These are phyloP conservation scores for Bacillus rossius DNA, from an alignment of 1,140 invertebrate genomes.

Conservation along the genomic window DNA sequence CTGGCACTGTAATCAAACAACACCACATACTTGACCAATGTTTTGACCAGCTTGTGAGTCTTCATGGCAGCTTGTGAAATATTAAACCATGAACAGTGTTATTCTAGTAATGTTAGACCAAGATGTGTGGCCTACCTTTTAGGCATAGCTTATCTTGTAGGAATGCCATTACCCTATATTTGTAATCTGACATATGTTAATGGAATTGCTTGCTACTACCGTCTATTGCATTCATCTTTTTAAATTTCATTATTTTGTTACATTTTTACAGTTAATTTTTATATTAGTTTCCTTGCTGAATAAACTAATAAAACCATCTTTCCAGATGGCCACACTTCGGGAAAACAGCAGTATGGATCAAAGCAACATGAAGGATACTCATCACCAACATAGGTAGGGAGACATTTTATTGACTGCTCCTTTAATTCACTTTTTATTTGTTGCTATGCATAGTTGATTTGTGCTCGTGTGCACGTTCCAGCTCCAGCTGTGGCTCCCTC, in stretches of 20 bases:
- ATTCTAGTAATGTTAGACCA: too few relatives aligned
- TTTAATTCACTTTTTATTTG: not conserved
- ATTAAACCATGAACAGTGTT: too few relatives aligned
- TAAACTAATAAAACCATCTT: not conserved
- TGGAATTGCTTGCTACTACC: too few relatives aligned
- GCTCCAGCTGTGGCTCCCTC: conserved; percentile 51
- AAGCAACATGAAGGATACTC: conserved; percentile 9
- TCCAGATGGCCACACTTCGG: conserved; percentile 14
- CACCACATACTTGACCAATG: too few relatives aligned
- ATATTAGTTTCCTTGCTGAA: not conserved
- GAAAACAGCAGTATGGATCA: conserved; percentile 4
- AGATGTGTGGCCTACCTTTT: too few relatives aligned
- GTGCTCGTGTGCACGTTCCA: conserved; percentile 17
- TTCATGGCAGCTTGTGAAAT: too few relatives aligned
- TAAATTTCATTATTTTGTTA: not conserved
- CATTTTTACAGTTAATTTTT: not conserved
- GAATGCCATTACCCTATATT: too few relatives aligned
- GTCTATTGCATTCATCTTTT: not conserved
- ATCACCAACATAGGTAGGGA: conserved; percentile 25
- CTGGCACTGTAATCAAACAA: too few relatives aligned
- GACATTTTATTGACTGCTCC: not conserved
- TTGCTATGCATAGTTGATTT: not conserved
- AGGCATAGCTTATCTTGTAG: too few relatives aligned
- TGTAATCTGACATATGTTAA: too few relatives aligned
- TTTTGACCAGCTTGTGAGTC: too few relatives aligned